These are phyloP conservation scores for Arnoldichthys spilopterus DNA, from an alignment of 2,797 vertebrate species.

Conservation along the genomic window DNA sequence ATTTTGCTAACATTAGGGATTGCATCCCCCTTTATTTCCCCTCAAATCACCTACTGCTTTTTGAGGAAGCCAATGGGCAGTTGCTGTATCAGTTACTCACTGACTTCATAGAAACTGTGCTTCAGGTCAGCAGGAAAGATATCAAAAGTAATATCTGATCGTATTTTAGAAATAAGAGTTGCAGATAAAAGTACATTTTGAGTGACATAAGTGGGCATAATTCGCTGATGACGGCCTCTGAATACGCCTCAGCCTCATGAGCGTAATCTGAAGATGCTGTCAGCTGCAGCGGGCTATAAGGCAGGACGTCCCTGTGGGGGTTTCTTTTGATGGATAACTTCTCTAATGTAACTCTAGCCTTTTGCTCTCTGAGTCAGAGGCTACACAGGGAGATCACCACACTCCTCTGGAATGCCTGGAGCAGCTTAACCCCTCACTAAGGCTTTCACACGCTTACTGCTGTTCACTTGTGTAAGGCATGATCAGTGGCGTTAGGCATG, in stretches of 20 bases:
- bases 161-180: too few relatives aligned
- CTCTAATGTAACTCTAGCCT: constrained; percentile 26
- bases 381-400: constrained; percentile 33
- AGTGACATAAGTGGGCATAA: background rate
- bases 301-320: constrained; percentile 4
- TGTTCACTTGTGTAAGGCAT: background rate
- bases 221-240: background rate
- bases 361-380: constrained; percentile 27
- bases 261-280: constrained; percentile 27
- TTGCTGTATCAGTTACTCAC: too few relatives aligned
- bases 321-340: background rate
- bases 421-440: constrained; percentile 16
- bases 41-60: too few relatives aligned
- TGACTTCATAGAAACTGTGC: too few relatives aligned
- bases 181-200: background rate
- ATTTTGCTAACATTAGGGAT: too few relatives aligned
- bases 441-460: constrained; percentile 1
- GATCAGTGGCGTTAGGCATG: background rate
- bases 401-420: constrained; percentile 42
- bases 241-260: background rate
- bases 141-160: too few relatives aligned
- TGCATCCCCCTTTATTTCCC: too few relatives aligned
- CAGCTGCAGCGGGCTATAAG: background rate
- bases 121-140: too few relatives aligned
- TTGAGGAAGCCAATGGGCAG: too few relatives aligned